phyloP scores from a whole-genome alignment of 2,113 vertebrate genomes.

The Columba janthina region DNA sequence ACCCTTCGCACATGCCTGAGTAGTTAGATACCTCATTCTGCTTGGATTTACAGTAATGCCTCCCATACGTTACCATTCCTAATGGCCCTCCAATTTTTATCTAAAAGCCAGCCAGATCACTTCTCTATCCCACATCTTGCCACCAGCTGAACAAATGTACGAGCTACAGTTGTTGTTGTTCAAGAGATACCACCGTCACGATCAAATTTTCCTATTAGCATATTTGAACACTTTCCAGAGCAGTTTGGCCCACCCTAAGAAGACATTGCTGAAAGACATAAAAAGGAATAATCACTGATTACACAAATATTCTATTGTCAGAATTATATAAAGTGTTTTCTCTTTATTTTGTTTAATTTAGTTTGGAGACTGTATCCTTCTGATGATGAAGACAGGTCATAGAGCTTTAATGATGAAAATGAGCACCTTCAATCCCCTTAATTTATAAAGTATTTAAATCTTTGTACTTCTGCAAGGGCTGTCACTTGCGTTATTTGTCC shows the following conservation, averaged over 20 bases:
- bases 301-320: not conserved
- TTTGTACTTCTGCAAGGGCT: conserved; percentile 42
- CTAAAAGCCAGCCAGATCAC: not conserved
- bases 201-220: not conserved
- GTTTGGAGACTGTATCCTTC: not conserved
- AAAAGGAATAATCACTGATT: not conserved
- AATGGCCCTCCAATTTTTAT: not conserved
- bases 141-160: not conserved
- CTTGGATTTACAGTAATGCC: not conserved
- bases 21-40: not conserved
- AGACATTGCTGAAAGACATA: not conserved
- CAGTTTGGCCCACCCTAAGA: not conserved
- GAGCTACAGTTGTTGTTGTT: not conserved
- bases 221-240: not conserved
- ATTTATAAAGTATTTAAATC: conserved; percentile 65
- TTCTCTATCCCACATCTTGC: not conserved
- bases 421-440: conserved; percentile 52
- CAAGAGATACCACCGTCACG: not conserved
- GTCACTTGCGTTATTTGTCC: conserved; percentile 34
- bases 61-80: not conserved
- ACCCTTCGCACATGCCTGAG: not conserved
- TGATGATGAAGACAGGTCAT: not conserved
- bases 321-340: not conserved
- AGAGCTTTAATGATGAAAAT: conserved; percentile 36
- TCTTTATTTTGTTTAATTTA: conserved; percentile 11